phyloP scores from a whole-genome alignment of 2,113 vertebrate genomes.

The Hydrolagus affinis region DNA sequence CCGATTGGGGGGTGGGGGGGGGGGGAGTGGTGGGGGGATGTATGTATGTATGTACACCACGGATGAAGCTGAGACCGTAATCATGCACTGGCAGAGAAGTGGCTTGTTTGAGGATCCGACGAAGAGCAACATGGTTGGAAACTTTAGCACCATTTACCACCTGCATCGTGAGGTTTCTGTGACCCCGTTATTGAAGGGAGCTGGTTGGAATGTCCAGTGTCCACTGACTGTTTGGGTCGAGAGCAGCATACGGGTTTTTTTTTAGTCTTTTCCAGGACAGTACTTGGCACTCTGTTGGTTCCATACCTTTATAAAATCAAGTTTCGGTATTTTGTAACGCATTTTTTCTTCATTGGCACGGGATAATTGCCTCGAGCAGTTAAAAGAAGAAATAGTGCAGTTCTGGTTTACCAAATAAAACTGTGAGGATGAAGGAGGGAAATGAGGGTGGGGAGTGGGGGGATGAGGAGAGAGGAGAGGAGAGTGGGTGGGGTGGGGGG shows the following conservation, averaged over 20 bases:
- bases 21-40: neutral
- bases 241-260: slow-evolving; percentile 46
- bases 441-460: no score
- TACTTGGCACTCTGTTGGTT: slow-evolving; percentile 48
- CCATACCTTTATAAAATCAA: slow-evolving; percentile 42
- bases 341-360: slow-evolving; percentile 51
- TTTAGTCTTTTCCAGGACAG: slow-evolving; percentile 40
- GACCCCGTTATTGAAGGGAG: slow-evolving; percentile 35
- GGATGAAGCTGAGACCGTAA: neutral
- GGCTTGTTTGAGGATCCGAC: neutral
- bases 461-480: no score
- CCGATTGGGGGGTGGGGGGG: neutral
- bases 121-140: slow-evolving; percentile 38
- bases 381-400: slow-evolving; percentile 58
- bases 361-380: slow-evolving; percentile 62
- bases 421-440: neutral
- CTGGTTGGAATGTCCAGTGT: slow-evolving; percentile 40
- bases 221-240: slow-evolving; percentile 44
- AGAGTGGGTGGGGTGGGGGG: no score
- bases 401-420: slow-evolving; percentile 42
- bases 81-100: neutral
- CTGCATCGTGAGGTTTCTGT: slow-evolving; percentile 35
- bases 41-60: no score
- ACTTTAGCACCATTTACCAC: slow-evolving; percentile 50
- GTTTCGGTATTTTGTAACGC: slow-evolving; percentile 24